Base-by-base conservation (phyloP, 2,113 vertebrate species). In the Candoia aspera region DNA sequence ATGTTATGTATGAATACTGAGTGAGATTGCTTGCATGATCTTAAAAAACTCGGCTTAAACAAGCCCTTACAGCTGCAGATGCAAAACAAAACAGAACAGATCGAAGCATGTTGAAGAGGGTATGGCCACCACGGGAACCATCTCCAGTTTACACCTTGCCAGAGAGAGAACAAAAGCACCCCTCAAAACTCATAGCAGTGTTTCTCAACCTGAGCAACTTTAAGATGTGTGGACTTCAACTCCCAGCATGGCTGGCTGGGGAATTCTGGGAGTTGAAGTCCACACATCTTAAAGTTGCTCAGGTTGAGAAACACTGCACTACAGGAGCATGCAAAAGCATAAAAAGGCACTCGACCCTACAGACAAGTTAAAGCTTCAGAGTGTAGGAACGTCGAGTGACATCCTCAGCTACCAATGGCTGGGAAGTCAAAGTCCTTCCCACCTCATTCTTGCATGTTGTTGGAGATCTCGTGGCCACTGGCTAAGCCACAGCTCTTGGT, bases 351-450 rank as follows among this genome's bases (percentile, higher is more conserved):
- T 57, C 73, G 57, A 57, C 12, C 3, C 88, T 73, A 33, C 29
- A 84, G 79, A 19, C 9, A 3, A 46, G 49, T 37, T 42, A 2
- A 86, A 1, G n/a, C 90, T 23, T 55, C 10, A 59, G 5, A 17
- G 0, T 97, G 87, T 97, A 11, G 96, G 95, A 96, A 90, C 68
- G 96, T 91, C 0, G 95, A 97, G 96, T 97, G 96, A 96, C 96
- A 90, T 95, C 84, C 54, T 68, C 0, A 10, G 94, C 96, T 96
- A 3, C 68, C 55, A 33, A 60, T 17, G 60, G 95, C 94, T 85
- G 62, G 33, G 93, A 95, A 95, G 94, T 94, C 96, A 97, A 97
- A 97, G 96, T 96, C 96, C 94, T 93, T 96, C 96, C 46, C 96
- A 0, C 0, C 8, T 95, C 96, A 84, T 87, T 97, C 95, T 97